phyloP scores from a whole-genome alignment of 2,113 vertebrate genomes.

The Notiomystis cincta region DNA sequence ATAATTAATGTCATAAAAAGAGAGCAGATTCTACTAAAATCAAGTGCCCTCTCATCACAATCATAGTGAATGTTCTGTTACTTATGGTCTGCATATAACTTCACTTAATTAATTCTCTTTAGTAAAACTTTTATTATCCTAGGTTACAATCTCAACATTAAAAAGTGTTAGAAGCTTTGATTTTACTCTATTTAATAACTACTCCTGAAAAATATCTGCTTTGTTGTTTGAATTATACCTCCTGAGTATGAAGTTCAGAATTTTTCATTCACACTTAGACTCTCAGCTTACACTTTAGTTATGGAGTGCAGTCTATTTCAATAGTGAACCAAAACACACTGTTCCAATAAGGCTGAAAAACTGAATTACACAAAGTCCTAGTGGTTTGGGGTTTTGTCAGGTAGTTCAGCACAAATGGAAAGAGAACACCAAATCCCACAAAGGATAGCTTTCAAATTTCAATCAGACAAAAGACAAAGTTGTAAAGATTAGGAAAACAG shows the following conservation, averaged over 20 bases:
- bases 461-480: neutral
- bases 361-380: neutral
- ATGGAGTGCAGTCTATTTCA: neutral
- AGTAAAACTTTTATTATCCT: neutral
- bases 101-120: neutral
- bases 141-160: neutral
- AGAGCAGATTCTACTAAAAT: neutral
- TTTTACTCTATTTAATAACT: neutral
- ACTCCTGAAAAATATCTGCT: neutral
- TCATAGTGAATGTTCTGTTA: neutral
- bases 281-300: neutral
- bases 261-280: neutral
- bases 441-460: neutral
- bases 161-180: neutral
- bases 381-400: neutral
- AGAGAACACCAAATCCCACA: neutral
- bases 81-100: neutral
- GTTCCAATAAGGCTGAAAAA: neutral
- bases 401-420: neutral
- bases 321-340: neutral
- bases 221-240: neutral
- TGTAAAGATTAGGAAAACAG: neutral
- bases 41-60: neutral
- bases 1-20: neutral
- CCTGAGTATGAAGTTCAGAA: neutral